These are phyloP conservation scores for Heteronetta atricapilla DNA, from an alignment of 2,113 vertebrate species.

Conservation along the genomic window DNA sequence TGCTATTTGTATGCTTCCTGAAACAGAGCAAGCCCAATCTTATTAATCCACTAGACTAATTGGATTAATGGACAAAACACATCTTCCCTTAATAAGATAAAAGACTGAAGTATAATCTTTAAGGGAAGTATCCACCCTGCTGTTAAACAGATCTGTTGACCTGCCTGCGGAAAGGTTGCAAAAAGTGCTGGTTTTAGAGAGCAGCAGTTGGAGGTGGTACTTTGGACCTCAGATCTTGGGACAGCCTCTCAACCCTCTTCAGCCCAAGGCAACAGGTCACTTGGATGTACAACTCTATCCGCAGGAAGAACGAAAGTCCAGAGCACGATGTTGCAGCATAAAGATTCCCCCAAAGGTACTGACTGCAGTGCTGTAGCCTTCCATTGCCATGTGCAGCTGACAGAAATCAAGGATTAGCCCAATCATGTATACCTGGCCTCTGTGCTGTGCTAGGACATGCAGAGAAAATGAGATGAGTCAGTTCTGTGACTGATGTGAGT, in stretches of 20 bases:
- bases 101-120: constrained; percentile 10
- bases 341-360: not conserved
- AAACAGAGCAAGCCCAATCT: not conserved
- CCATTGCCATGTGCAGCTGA: fast-evolving
- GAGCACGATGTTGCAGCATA: fast-evolving
- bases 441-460: fast-evolving
- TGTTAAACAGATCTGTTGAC: constrained; percentile 5
- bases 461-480: not conserved
- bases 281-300: not conserved
- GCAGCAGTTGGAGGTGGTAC: not conserved
- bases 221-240: not conserved
- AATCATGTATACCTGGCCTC: fast-evolving
- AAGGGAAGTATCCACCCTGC: constrained; percentile 22
- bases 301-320: not conserved
- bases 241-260: not conserved
- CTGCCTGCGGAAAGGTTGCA: not conserved
- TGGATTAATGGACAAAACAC: constrained; percentile 63
- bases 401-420: not conserved
- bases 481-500: not conserved
- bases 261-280: not conserved
- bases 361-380: not conserved
- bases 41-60: constrained; percentile 27
- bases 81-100: constrained; percentile 59
- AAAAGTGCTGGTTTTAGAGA: not conserved
- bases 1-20: constrained; percentile 24